Evolutionary conservation across 92 coral and sea anemone genomes (phyloP).

Genomic region (Anthopleura xanthogrammica): DNA sequence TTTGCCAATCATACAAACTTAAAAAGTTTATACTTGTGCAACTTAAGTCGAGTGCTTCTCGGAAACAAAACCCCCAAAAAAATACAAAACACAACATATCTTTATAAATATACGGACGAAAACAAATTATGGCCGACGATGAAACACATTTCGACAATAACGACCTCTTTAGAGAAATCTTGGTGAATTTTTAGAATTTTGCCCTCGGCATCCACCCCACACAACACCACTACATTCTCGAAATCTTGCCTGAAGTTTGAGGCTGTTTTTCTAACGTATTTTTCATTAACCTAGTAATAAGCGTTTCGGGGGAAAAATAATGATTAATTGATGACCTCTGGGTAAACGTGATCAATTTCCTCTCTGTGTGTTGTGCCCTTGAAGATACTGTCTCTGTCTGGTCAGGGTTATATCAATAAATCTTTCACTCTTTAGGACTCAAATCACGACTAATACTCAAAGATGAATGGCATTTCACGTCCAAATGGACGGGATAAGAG

Average conservation of each 20-base stretch:
- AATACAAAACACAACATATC: neutral
- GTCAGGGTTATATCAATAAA: neutral
- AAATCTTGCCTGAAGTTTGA: neutral
- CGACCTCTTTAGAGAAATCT: too few species aligned
- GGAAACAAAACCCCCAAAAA: too few species aligned
- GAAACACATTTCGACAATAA: too few species aligned
- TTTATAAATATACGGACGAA: too few species aligned
- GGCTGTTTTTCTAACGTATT: neutral
- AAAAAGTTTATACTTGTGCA: too few species aligned
- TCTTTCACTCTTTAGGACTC: neutral
- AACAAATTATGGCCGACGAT: too few species aligned
- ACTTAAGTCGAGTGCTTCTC: too few species aligned
- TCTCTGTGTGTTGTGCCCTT: too few species aligned
- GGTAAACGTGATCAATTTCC: neutral
- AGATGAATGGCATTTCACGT: neutral
- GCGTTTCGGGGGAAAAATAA: neutral
- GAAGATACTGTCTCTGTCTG: neutral
- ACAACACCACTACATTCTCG: neutral
- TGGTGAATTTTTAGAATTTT: too few species aligned
- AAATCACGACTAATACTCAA: neutral
- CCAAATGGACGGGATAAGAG: neutral
- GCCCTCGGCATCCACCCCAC: too few species aligned
- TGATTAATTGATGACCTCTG: neutral
- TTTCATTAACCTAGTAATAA: neutral
- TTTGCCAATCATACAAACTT: too few species aligned